A percentile compares a stretch with the other conserved stretches of the same genome.
These are phyloP conservation scores for Metopolophium dirhodum DNA, from an alignment of 1,140 invertebrate species.

Conservation along the genomic window DNA sequence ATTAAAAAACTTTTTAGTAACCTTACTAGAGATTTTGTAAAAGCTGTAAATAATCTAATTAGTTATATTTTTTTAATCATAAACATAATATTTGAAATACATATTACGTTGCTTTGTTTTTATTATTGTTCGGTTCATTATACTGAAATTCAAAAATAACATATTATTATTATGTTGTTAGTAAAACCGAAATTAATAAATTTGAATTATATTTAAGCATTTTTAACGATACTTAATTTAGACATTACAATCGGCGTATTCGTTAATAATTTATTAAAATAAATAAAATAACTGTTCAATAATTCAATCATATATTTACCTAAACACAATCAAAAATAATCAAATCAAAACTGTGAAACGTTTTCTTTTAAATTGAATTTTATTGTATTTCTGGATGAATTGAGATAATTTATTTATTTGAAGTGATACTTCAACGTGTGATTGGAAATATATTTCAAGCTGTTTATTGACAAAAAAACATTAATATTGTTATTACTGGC, in stretches of 20 bases:
- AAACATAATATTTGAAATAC: not conserved
- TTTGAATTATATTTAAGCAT: not conserved
- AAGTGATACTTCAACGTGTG: not conserved
- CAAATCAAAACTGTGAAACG: not conserved
- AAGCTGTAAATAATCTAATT: not conserved
- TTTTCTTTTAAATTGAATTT: not conserved
- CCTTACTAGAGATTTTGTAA: not conserved
- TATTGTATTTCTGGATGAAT: not conserved
- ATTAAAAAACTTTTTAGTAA: conserved; percentile 11
- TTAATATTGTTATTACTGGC: not conserved
- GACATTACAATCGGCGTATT: not conserved
- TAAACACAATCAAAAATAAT: not conserved
- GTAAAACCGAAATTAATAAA: not conserved
- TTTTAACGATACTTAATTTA: not conserved
- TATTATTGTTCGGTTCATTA: not conserved
- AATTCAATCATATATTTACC: not conserved
- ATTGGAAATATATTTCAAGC: not conserved
- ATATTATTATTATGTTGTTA: not conserved
- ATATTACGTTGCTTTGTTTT: not conserved
- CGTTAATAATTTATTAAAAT: too few species aligned
- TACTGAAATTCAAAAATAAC: not conserved
- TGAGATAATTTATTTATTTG: not conserved
- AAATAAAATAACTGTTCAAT: too few species aligned
- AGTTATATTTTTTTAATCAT: conserved; percentile 3
- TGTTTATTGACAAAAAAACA: not conserved